Evolutionary conservation across 2,888 invertebrate species (phyloP).

Genomic region (Euplagia quadripunctaria): DNA sequence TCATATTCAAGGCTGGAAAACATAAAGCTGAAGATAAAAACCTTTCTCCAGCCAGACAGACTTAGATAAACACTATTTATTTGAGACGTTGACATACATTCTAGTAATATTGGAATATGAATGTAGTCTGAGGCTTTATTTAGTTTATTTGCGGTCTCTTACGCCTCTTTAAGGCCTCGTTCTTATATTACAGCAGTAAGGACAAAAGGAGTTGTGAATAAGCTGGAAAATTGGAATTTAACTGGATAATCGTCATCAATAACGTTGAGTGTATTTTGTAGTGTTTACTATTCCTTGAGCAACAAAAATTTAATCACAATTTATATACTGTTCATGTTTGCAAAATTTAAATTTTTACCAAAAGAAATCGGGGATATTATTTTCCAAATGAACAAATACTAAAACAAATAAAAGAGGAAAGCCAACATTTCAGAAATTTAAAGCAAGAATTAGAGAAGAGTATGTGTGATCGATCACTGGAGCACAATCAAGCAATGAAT

Average conservation of each 20-base stretch:
- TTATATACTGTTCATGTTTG: background rate
- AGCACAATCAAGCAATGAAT: background rate
- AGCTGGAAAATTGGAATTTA: background rate
- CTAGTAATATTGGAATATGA: slow-evolving; percentile 2
- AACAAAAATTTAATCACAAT: background rate
- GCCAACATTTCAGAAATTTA: too few species aligned
- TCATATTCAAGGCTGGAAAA: background rate
- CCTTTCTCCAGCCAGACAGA: slow-evolving; percentile 1
- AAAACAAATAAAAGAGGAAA: background rate
- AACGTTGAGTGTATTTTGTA: too few species aligned
- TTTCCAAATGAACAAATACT: background rate
- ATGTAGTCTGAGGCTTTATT: background rate
- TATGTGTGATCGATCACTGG: too few species aligned
- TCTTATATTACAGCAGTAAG: background rate
- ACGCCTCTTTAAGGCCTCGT: background rate
- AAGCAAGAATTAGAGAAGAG: background rate
- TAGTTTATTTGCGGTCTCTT: background rate
- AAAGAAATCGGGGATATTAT: background rate
- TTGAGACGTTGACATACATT: slow-evolving; percentile 4
- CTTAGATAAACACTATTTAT: slow-evolving; percentile 10
- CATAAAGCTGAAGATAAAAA: slow-evolving; percentile 1
- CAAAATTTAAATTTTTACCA: background rate
- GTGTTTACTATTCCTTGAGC: background rate
- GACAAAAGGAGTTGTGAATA: background rate
- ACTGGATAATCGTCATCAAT: too few species aligned